phyloP scores from a whole-genome alignment of 2,113 vertebrate species.

The Grantiella picta region DNA sequence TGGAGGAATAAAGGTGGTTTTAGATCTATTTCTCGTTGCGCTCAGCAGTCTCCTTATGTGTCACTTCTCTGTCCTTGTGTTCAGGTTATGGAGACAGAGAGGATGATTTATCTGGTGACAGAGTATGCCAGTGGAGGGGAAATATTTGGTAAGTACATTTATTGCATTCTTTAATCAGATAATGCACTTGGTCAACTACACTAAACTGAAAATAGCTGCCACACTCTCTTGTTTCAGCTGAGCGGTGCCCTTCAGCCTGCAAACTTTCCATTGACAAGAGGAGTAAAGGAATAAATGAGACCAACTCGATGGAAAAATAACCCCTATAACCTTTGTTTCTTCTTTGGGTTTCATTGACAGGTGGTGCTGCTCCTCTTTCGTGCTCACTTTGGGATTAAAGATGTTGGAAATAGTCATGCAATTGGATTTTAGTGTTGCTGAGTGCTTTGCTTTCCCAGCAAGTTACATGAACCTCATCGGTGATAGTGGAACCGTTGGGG shows the following conservation, averaged over 20 bases:
- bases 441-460: not conserved
- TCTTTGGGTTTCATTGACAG: not conserved
- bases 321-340: not conserved
- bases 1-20: not conserved
- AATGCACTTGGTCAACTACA: not conserved
- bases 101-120: slow-evolving; percentile 98
- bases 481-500: fast-evolving
- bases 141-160: slow-evolving; percentile 91
- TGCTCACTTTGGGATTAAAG: not conserved
- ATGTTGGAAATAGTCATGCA: not conserved
- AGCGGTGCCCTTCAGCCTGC: slow-evolving; percentile 22
- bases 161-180: slow-evolving; percentile 58
- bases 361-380: not conserved
- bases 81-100: slow-evolving; percentile 98
- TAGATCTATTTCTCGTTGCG: not conserved
- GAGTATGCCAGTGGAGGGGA: slow-evolving; percentile 98
- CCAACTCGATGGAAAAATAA: not conserved
- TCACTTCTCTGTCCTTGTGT: slow-evolving; percentile 59
- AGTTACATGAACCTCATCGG: fast-evolving
- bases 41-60: slow-evolving; percentile 26
- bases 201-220: slow-evolving; percentile 33
- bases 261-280: not conserved
- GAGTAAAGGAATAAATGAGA: not conserved
- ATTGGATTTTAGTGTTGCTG: not conserved
- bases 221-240: not conserved